Evolutionary conservation across 2,888 invertebrate genomes (phyloP).

Genomic region (Endomychus coccineus): DNA sequence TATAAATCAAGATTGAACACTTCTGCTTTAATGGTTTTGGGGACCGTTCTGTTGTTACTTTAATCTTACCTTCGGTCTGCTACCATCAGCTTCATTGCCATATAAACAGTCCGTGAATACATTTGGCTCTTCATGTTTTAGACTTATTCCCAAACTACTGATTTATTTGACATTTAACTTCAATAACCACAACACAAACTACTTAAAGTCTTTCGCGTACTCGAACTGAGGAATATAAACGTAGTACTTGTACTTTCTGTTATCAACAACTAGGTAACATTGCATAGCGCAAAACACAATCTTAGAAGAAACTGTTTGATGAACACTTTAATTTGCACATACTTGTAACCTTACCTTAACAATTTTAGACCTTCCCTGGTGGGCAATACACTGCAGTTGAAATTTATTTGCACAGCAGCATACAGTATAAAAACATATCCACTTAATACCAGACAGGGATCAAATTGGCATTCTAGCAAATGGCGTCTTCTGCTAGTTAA

Average conservation of each 20-base stretch:
- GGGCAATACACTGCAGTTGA: too few relatives aligned
- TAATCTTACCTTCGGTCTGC: slow-evolving; percentile 44
- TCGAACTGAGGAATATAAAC: slow-evolving; percentile 31
- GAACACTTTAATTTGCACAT: slow-evolving; percentile 37
- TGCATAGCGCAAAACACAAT: slow-evolving; percentile 37
- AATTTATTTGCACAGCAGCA: too few relatives aligned
- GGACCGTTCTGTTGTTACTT: slow-evolving; percentile 32
- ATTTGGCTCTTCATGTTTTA: slow-evolving; percentile 41
- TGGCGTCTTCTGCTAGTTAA: too few relatives aligned
- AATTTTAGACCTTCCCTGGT: slow-evolving; percentile 18
- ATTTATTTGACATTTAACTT: slow-evolving; percentile 34
- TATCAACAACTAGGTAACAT: slow-evolving; percentile 33
- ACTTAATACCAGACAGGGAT: too few relatives aligned
- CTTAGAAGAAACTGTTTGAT: slow-evolving; percentile 37
- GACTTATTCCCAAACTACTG: slow-evolving; percentile 33
- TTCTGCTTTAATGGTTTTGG: slow-evolving; percentile 33
- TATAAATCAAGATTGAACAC: slow-evolving; percentile 19
- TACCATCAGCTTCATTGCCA: slow-evolving; percentile 39
- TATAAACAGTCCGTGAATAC: slow-evolving; percentile 40
- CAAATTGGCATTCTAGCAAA: too few relatives aligned
- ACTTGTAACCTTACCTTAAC: slow-evolving; percentile 39
- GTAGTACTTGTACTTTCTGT: slow-evolving; percentile 30
- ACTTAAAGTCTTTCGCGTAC: slow-evolving; percentile 41
- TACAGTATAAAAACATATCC: too few relatives aligned
- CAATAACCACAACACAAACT: slow-evolving; percentile 43